These are phyloP conservation scores for Nerophis lumbriciformis DNA, from an alignment of 2,113 vertebrate genomes.

Conservation along the genomic window DNA sequence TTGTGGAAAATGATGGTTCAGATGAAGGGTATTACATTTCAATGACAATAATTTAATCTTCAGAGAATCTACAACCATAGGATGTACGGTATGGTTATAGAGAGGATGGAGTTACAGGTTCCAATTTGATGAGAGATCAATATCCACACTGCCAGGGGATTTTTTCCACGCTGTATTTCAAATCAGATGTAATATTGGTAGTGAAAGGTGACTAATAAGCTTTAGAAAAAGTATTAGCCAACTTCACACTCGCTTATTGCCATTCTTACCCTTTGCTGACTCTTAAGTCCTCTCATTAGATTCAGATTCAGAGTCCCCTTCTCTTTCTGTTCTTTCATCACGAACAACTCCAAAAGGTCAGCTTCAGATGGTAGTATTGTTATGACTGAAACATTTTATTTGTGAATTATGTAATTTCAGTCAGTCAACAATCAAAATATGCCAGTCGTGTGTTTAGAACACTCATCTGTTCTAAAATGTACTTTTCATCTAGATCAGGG, in stretches of 20 bases:
- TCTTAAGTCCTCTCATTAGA: slow-evolving; percentile 1
- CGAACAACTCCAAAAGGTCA: neutral
- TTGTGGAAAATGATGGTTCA: neutral
- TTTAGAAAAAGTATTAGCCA: slow-evolving; percentile 39
- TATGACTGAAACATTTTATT: neutral
- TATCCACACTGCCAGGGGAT: slow-evolving; percentile 58
- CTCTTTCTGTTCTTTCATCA: neutral
- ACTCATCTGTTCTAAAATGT: no score
- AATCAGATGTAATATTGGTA: slow-evolving; percentile 75
- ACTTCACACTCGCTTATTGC: slow-evolving; percentile 37
- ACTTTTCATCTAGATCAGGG: no score
- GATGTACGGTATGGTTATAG: neutral
- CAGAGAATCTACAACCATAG: neutral
- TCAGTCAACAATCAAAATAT: no score
- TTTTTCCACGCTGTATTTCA: slow-evolving; percentile 74
- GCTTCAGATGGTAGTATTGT: neutral
- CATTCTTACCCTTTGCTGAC: neutral
- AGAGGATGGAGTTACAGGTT: slow-evolving; percentile 9
- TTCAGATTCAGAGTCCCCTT: neutral
- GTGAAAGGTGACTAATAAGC: slow-evolving; percentile 45
- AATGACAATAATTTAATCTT: neutral
- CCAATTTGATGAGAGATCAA: slow-evolving; percentile 27
- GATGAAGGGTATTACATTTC: neutral
- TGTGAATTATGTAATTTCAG: no score
- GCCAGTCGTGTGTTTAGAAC: no score